A percentile compares a stretch with the other conserved stretches of the same genome.
These are phyloP conservation scores for Augochlora pura DNA, from an alignment of 1,140 invertebrate species.

Conservation along the genomic window DNA sequence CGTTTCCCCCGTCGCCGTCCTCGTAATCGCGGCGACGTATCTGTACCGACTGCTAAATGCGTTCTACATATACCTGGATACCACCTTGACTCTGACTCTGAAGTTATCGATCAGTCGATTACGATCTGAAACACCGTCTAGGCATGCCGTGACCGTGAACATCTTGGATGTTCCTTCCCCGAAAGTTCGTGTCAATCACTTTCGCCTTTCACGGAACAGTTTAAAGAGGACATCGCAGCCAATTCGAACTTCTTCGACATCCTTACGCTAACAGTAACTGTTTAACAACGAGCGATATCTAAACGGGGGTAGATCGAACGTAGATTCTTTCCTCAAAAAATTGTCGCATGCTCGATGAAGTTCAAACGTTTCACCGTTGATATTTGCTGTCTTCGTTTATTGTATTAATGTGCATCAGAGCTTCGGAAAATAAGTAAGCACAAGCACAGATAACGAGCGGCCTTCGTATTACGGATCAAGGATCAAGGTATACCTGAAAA, in stretches of 20 bases:
- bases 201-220: background rate
- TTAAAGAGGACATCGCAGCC: background rate
- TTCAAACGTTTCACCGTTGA: too few relatives aligned
- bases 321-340: too few relatives aligned
- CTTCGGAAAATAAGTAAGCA: too few relatives aligned
- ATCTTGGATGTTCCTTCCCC: constrained; percentile 44
- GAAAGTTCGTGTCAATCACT: constrained; percentile 21
- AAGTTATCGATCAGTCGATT: constrained; percentile 63
- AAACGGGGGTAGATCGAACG: background rate
- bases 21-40: constrained; percentile 3
- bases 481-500: too few relatives aligned
- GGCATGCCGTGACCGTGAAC: constrained; percentile 51
- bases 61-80: constrained; percentile 26
- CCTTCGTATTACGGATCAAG: too few relatives aligned
- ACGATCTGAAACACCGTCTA: constrained; percentile 55
- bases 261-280: background rate
- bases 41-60: background rate
- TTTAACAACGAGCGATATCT: background rate
- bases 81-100: constrained; percentile 62
- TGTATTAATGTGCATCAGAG: too few relatives aligned
- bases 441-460: too few relatives aligned
- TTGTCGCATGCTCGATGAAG: too few relatives aligned
- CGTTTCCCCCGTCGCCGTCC: too few relatives aligned
- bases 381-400: too few relatives aligned
- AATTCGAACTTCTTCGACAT: too few relatives aligned